phyloP scores from a whole-genome alignment of 1,140 invertebrate species.

The Drosophila sucinea region DNA sequence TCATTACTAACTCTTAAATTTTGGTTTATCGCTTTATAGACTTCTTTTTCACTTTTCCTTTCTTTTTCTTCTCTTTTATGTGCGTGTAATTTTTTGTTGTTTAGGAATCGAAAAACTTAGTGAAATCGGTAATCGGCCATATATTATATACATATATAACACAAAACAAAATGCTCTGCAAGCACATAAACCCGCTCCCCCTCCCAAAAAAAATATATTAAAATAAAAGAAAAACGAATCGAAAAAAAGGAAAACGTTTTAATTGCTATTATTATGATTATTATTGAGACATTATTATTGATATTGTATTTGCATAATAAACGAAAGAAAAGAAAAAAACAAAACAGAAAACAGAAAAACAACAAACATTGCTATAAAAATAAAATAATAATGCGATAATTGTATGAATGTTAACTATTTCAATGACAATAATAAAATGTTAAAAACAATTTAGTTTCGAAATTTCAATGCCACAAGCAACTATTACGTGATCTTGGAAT shows the following conservation, averaged over 20 bases:
- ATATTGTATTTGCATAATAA: slow-evolving; percentile 65
- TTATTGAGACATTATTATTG: slow-evolving; percentile 39
- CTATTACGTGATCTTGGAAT: background rate
- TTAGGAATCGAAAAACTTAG: background rate
- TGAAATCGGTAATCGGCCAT: background rate
- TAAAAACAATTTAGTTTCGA: slow-evolving; percentile 43
- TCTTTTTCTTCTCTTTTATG: background rate
- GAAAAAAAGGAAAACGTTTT: slow-evolving; percentile 16
- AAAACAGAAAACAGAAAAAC: slow-evolving; percentile 32
- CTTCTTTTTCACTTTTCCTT: background rate
- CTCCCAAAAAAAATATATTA: background rate
- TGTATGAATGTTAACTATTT: slow-evolving; percentile 80
- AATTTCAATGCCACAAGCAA: slow-evolving; percentile 8
- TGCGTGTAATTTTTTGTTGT: background rate
- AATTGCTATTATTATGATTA: slow-evolving; percentile 34
- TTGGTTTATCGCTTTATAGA: background rate
- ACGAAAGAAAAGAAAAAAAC: slow-evolving; percentile 61
- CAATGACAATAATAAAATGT: slow-evolving; percentile 81
- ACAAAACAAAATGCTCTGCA: background rate
- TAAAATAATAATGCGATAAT: slow-evolving; percentile 41
- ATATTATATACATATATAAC: background rate
- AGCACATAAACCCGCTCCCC: background rate
- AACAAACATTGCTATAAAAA: slow-evolving; percentile 3
- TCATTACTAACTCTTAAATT: background rate
- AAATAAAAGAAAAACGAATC: background rate